Percentiles rank a stretch among this genome's conserved stretches.
These are phyloP conservation scores for Littorina saxatilis DNA, from an alignment of 1,140 invertebrate genomes.

Conservation along the genomic window DNA sequence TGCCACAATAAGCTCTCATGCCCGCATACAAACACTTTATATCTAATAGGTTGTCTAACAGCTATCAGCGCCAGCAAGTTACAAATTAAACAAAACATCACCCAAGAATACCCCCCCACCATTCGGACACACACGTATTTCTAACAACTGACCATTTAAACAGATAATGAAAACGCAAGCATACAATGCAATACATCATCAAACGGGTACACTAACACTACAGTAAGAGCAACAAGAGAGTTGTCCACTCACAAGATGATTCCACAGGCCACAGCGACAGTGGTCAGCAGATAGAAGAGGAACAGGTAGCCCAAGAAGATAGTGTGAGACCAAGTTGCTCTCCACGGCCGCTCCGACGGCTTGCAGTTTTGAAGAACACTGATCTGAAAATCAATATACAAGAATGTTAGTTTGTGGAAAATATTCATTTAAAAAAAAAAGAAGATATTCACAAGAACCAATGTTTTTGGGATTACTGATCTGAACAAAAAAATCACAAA, in stretches of 20 bases:
- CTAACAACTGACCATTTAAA: too few species aligned
- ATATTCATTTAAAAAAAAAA: too few species aligned
- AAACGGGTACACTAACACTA: neutral
- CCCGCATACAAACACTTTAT: too few species aligned
- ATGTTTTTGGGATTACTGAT: too few species aligned
- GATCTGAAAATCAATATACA: slow-evolving; percentile 58
- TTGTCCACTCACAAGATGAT: slow-evolving; percentile 78
- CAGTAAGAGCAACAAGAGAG: neutral
- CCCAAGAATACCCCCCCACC: neutral
- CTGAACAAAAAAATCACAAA: too few species aligned
- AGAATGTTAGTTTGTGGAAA: too few species aligned
- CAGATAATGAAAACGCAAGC: too few species aligned
- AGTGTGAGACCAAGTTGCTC: slow-evolving; percentile 84
- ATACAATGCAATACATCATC: neutral
- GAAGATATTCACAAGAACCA: too few species aligned
- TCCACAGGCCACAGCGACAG: slow-evolving; percentile 80
- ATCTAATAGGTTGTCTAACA: too few species aligned
- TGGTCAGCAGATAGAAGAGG: slow-evolving; percentile 79
- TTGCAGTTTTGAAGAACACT: slow-evolving; percentile 69
- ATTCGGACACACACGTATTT: neutral
- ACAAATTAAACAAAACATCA: too few species aligned
- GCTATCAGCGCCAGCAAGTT: too few species aligned
- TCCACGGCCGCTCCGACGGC: slow-evolving; percentile 78
- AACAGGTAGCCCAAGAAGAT: slow-evolving; percentile 83
- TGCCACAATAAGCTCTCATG: too few species aligned